These are phyloP conservation scores for Carpatolechia fugitivella DNA, from an alignment of 2,888 invertebrate genomes.

Conservation along the genomic window DNA sequence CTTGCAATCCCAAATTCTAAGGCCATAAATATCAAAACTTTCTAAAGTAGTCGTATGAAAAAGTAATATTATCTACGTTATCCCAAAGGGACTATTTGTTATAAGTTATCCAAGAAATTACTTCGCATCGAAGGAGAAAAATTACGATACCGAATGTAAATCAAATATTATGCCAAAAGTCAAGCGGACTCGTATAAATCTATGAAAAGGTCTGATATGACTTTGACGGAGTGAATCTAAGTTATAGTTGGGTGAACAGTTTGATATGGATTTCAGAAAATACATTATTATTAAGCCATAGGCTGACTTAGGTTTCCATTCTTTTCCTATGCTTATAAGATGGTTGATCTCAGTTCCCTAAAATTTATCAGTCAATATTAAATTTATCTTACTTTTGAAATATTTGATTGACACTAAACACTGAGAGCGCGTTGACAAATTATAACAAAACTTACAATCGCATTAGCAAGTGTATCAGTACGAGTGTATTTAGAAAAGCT, in stretches of 20 bases:
- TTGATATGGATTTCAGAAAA: too few species aligned
- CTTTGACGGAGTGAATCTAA: background rate
- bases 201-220: background rate
- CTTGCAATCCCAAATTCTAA: too few species aligned
- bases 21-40: background rate
- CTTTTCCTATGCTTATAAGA: too few species aligned
- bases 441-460: too few species aligned
- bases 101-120: conserved; percentile 3
- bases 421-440: too few species aligned
- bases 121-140: background rate
- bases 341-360: too few species aligned
- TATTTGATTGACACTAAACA: too few species aligned
- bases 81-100: background rate
- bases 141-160: background rate
- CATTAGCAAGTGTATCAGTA: too few species aligned
- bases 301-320: background rate
- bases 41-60: background rate
- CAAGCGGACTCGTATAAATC: background rate
- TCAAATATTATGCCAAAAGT: background rate
- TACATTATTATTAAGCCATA: too few species aligned
- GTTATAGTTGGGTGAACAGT: background rate
- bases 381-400: too few species aligned
- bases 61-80: background rate
- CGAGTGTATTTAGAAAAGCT: too few species aligned
- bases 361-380: too few species aligned